phyloP scores from a whole-genome alignment of 1,140 invertebrate species.

The Prorops nasuta region DNA sequence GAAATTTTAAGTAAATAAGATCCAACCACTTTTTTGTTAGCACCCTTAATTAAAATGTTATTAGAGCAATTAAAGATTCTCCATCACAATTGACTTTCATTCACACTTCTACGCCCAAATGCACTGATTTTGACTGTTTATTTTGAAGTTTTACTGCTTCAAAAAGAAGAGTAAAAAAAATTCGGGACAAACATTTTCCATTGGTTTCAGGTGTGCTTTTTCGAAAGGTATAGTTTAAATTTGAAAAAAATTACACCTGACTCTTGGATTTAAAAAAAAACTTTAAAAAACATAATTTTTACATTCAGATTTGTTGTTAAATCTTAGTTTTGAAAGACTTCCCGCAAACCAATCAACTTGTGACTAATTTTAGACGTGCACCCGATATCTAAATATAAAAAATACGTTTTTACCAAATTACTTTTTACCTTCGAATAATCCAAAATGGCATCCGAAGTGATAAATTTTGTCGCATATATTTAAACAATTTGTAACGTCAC shows the following conservation, averaged over 20 bases:
- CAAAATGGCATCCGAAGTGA: too few species aligned
- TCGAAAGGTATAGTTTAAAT: not conserved
- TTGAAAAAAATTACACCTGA: too few species aligned
- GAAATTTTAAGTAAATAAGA: too few species aligned
- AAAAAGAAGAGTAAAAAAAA: not conserved
- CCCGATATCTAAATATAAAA: not conserved
- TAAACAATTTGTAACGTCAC: too few species aligned
- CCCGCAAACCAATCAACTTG: too few species aligned
- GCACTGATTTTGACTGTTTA: not conserved
- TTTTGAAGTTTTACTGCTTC: not conserved
- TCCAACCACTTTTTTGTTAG: too few species aligned
- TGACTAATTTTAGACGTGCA: not conserved
- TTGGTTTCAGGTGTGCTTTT: not conserved
- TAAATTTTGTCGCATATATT: too few species aligned
- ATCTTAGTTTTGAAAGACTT: not conserved
- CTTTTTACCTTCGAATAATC: not conserved
- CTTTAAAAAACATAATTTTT: not conserved
- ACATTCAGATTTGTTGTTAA: not conserved
- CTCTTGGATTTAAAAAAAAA: not conserved
- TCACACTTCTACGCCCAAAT: not conserved
- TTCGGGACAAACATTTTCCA: not conserved
- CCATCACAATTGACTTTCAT: too few species aligned
- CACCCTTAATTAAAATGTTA: too few species aligned
- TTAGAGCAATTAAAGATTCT: too few species aligned
- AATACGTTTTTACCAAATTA: not conserved